Percentiles rank a stretch among this genome's conserved stretches.
Conservation (phyloP, 2,797 vertebrate species). For the Alfaro cultratus region DNA sequence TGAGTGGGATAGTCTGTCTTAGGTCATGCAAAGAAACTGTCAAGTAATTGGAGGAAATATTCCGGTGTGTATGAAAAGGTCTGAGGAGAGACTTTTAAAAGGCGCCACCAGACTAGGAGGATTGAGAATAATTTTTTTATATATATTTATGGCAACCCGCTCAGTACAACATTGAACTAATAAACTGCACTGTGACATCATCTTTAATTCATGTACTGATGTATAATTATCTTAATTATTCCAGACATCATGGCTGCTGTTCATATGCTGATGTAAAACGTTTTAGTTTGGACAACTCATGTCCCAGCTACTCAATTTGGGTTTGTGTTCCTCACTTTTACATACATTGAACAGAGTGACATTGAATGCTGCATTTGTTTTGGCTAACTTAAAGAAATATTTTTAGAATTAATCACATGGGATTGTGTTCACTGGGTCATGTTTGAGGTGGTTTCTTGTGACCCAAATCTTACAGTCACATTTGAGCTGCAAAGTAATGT, state of each 20-base stretch:
- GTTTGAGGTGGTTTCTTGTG: neutral
- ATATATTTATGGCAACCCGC: neutral
- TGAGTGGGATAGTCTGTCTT: conserved; percentile 46
- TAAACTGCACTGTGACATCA: neutral
- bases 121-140: neutral
- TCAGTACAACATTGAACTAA: neutral
- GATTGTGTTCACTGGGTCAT: neutral
- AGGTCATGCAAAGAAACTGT: conserved; percentile 47
- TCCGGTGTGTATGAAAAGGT: conserved; percentile 26
- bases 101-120: neutral
- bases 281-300: neutral
- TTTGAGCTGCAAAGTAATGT: neutral
- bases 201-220: neutral
- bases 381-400: neutral
- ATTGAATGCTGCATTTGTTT: neutral
- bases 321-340: neutral
- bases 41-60: conserved; percentile 61
- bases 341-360: neutral
- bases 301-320: neutral
- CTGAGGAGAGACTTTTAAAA: conserved; percentile 5
- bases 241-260: neutral
- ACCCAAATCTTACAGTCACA: neutral
- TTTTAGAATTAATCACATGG: neutral
- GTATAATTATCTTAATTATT: neutral
- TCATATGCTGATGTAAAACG: neutral